Evolutionary conservation across 23 tunicate species (phyloP).

Genomic region (Styela clava): DNA sequence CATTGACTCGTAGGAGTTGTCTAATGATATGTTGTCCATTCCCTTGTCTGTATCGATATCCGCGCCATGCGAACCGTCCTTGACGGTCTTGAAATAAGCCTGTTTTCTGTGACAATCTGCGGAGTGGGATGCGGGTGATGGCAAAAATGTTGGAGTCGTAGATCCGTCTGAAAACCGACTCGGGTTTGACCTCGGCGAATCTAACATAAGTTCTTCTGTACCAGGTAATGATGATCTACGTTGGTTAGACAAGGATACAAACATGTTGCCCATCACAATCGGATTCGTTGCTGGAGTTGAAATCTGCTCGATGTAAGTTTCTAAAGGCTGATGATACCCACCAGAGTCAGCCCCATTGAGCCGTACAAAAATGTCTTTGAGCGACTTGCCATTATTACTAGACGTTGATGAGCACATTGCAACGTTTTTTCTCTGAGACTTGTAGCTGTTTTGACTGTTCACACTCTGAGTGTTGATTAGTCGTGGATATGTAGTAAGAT

Average conservation of each 20-base stretch:
- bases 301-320: background rate
- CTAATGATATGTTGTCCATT: background rate
- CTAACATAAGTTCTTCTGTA: slow-evolving; percentile 2
- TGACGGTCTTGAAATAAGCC: background rate
- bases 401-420: background rate
- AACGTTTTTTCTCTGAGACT: background rate
- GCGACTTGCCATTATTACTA: background rate
- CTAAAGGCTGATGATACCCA: background rate
- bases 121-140: background rate
- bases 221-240: background rate
- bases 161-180: slow-evolving; percentile 1
- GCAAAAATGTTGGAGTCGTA: slow-evolving; percentile 9
- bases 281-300: background rate
- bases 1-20: slow-evolving; percentile 20
- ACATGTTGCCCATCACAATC: slow-evolving; percentile 10
- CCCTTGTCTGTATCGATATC: background rate
- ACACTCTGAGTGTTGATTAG: background rate
- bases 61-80: background rate
- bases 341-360: background rate
- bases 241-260: background rate
- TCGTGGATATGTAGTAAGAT: background rate
- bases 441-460: background rate
- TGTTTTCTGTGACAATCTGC: slow-evolving; percentile 1
- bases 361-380: background rate
- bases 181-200: background rate